Base-by-base conservation (phyloP, 2,888 invertebrate species). In the Drosophila rellima region DNA sequence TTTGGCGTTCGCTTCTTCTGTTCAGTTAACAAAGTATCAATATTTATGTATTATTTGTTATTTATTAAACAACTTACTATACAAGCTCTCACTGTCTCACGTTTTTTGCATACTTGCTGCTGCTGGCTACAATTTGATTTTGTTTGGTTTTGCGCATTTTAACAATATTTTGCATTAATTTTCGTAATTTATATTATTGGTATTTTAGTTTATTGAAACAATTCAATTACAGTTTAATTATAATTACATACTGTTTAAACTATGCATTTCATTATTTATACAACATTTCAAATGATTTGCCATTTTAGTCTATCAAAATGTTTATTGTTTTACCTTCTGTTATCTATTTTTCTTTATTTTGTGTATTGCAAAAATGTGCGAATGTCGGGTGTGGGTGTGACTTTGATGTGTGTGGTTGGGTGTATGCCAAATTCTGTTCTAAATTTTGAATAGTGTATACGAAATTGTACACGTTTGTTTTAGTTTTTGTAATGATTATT, bases 1-100 rank as follows among this genome's bases (percentile, higher is more conserved):
- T 52, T 52, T 59, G 39, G 54, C 59, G 45, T 74, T 70, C 59
- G 64, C 37, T 44, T 56, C 42, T 44, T 60, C 18, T 29, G 33
- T 55, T 62, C 44, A 50, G 47, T 71, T 65, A 50, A 56, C 54
- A 66, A 47, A 40, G 29, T 51, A 40, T 63, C 47, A 44, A 48
- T 62, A 37, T 44, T 50, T 52, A 65, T 70, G 64, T 57, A 13
- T 40, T 50, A 40, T 8, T 48, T 50, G 56, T 64, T 64, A 61
- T 69, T 51, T 79, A 69, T 76, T 80, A 73, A 77, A 74, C 77
- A 83, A 80, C 80, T 90, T 90, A 87, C 89, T 90, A 90, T 90
- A 90, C 90, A 90, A 90, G 91, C 90, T 91, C 90, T 90, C 90
- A 85, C 80, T 77, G 45, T 60, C 56, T 64, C 40, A 54, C 33